A percentile compares a stretch with the other conserved stretches of the same genome.
These are phyloP conservation scores for Eremophila alpestris DNA, from an alignment of 2,797 vertebrate genomes.

Conservation along the genomic window DNA sequence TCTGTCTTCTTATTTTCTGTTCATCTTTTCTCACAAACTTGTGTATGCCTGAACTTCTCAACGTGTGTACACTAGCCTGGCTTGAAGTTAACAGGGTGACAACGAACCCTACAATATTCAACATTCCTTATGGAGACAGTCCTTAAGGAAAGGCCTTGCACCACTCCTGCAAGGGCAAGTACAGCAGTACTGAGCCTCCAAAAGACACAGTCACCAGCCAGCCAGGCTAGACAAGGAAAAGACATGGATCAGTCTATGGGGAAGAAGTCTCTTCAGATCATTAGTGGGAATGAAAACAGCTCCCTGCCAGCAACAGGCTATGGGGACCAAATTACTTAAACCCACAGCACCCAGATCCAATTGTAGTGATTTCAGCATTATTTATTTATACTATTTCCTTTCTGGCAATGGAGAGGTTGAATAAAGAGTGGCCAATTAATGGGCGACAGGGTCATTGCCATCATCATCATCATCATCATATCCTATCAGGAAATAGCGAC, in stretches of 20 bases:
- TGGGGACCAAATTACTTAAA: background rate
- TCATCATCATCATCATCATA: background rate
- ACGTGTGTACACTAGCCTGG: rapidly evolving
- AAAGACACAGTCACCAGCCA: background rate
- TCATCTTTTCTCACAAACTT: background rate
- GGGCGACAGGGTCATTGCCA: background rate
- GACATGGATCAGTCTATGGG: too few species aligned
- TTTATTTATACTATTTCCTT: background rate
- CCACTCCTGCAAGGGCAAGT: background rate
- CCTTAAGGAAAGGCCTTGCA: background rate
- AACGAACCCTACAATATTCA: background rate
- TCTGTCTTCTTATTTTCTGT: background rate
- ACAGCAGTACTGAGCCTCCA: background rate
- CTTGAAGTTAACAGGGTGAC: background rate
- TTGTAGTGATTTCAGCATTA: background rate
- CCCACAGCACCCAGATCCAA: background rate
- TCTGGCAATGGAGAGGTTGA: background rate
- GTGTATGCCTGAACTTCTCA: background rate
- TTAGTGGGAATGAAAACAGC: background rate
- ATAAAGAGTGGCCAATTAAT: background rate
- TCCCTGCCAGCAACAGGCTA: background rate
- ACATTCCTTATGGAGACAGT: background rate
- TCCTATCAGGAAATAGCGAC: background rate
- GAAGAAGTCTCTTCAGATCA: background rate
- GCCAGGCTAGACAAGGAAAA: background rate